Base-by-base conservation (phyloP, 2,113 vertebrate species). In the Lutjanus erythropterus region DNA sequence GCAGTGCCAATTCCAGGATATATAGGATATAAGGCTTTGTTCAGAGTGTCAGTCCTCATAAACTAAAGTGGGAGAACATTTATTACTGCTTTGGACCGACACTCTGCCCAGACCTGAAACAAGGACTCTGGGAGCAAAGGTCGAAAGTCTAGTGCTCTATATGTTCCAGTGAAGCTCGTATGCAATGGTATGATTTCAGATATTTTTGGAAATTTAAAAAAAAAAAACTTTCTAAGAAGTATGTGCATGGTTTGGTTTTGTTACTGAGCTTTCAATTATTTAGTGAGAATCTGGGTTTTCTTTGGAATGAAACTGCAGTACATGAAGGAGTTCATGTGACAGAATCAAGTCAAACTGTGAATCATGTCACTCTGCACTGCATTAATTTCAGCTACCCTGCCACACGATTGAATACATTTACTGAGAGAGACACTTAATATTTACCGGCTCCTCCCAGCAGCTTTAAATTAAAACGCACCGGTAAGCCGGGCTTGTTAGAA, bases 381-480 rank as follows among this genome's bases (percentile, higher is more conserved):
- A 58, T 71, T 52, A 3, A 59, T 29, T 21, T 42, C 7, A n/a
- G 25, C 58, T 12, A 66, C 0, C 0, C 0, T 52, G 19, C 39
- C 23, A n/a, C 49, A 70, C 55, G 25, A 84, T 53, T 47, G 53
- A 62, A 21, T 68, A 0, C 25, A 31, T 82, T 65, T 74, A 85
- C 52, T 35, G 10, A 59, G n/a, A 41, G n/a, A 37, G 27, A 69
- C 53, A 29, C 33, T 56, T 53, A 27, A 55, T 64, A 37, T 27
- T 77, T 46, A 71, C n/a, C 71, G 35, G 35, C 70, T 78, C 70
- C 73, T 50, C 76, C 50, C 64, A 44, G 52, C 65, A 61, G 23
- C 27, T 80, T 75, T 50, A 55, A 78, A 69, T 53, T 31, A 75
- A 55, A 76, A 77, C 9, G 52, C 60, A 49, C 47, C 5, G 2